Evolutionary conservation across 2,888 invertebrate species (phyloP), one percentile per base, ranked within the genome.

Genomic region (Ectemnius lituratus): DNA sequence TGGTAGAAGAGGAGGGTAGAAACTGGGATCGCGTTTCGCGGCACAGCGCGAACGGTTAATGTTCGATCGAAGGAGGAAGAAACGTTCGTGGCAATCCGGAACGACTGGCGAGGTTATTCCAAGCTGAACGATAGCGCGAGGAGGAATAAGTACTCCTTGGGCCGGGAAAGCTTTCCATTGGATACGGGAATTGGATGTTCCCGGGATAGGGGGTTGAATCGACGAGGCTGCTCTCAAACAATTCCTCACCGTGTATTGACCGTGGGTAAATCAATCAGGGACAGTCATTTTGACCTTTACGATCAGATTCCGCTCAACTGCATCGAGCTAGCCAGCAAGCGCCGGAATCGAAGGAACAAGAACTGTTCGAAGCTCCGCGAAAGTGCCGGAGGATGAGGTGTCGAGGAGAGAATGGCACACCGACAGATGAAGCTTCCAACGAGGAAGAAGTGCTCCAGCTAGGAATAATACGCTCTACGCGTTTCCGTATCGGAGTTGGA

Each of bases 181-280:
- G 83, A 76, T 76, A 83, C 80, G 78, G 78, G 83, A 83, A 83
- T 83, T 83, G 83, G 83, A 83, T 80, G 81, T 76, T 81, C 37
- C 37, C 78, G 57, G 65, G 62, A 68, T 64, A 61, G 71, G 72
- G 76, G 67, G 62, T 60, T 47, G 79, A 80, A 76, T 73, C 79
- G 73, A 76, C 70, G 79, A 37, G 37, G 37, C 73, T 65, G 56
- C 80, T 70, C 72, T 75, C 73, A 67, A 83, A 75, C 83, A 74
- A 83, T 83, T 83, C 83, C 81, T 83, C 81, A 76, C 71, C 80
- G 83, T 80, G 83, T 83, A 83, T 83, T 83, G 83, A 83, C 81
- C 83, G 80, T 83, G 83, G 81, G 81, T 83, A 83, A 83, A 83
- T 83, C 83, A 83, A 83, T 83, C 83, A 83, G 81, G 73, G 80